Conservation (phyloP, 2,888 invertebrate species). For the Phytoseiulus persimilis region DNA sequence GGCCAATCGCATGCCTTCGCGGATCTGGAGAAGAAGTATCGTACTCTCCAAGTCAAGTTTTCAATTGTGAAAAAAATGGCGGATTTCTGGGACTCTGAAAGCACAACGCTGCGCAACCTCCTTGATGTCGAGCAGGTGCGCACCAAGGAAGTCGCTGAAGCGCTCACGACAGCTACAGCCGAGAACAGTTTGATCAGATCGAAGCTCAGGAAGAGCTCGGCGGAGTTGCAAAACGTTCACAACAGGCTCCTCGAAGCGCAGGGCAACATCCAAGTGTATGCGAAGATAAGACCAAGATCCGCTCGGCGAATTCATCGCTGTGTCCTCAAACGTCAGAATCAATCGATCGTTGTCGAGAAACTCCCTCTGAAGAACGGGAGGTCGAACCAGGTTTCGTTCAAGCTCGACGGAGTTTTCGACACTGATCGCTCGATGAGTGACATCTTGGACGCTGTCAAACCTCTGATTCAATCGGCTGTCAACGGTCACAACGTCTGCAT, state of each 20-base stretch:
- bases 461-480: constrained; percentile 61
- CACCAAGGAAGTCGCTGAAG: too few species aligned
- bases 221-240: constrained; percentile 49
- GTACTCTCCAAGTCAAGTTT: too few species aligned
- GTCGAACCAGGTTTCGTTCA: constrained; percentile 53
- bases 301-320: too few species aligned
- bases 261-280: constrained; percentile 54
- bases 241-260: constrained; percentile 52
- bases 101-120: too few species aligned
- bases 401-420: constrained; percentile 74
- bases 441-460: constrained; percentile 73
- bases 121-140: too few species aligned
- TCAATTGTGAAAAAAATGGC: too few species aligned
- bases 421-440: constrained; percentile 64
- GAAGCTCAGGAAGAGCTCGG: constrained; percentile 48
- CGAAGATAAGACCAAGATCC: constrained; percentile 51
- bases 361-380: constrained; percentile 49
- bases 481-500: constrained; percentile 51
- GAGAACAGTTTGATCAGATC: constrained; percentile 44
- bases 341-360: constrained; percentile 46
- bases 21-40: too few species aligned
- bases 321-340: too few species aligned
- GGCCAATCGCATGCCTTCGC: too few species aligned
- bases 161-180: constrained; percentile 30
- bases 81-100: too few species aligned